Evolutionary conservation across 1,140 invertebrate genomes (phyloP).

Genomic region (Trichonephila inaurata): DNA sequence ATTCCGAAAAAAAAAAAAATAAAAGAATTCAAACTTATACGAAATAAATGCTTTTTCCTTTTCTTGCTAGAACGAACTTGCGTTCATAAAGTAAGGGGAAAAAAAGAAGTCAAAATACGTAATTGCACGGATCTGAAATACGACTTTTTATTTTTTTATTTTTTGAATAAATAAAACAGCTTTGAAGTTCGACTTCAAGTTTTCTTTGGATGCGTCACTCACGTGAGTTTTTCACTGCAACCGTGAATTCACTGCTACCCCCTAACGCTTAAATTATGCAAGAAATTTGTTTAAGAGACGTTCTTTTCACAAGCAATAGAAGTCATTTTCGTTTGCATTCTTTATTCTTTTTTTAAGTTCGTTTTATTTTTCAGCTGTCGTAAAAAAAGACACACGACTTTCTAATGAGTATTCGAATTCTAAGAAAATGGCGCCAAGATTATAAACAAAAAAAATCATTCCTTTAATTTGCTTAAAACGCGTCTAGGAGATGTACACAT

Average conservation of each 20-base stretch:
- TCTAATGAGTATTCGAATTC: slow-evolving; percentile 44
- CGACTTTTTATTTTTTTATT: slow-evolving; percentile 10
- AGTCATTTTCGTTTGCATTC: background rate
- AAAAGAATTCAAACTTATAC: background rate
- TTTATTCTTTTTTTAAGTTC: background rate
- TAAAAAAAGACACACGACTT: slow-evolving; percentile 12
- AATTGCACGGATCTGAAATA: slow-evolving; percentile 14
- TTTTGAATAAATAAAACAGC: slow-evolving; percentile 33
- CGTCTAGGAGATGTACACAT: background rate
- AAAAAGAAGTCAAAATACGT: background rate
- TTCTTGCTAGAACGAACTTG: background rate
- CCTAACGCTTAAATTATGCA: slow-evolving; percentile 44
- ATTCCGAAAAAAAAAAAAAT: background rate
- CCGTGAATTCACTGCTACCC: slow-evolving; percentile 10
- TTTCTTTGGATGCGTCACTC: slow-evolving; percentile 28
- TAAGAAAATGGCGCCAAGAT: slow-evolving; percentile 1
- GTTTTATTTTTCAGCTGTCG: slow-evolving; percentile 17
- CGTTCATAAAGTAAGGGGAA: background rate
- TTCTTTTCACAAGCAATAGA: slow-evolving; percentile 26
- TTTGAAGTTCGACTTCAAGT: slow-evolving; percentile 26
- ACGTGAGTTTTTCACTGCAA: slow-evolving; percentile 43
- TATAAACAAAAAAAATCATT: background rate
- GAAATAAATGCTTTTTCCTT: background rate
- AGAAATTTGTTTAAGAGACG: slow-evolving; percentile 39
- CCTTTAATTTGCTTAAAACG: slow-evolving; percentile 48